Percentiles rank a stretch among this genome's conserved stretches.
Evolutionary conservation across 2,888 invertebrate species (phyloP).

Genomic region (Idaea aversata): DNA sequence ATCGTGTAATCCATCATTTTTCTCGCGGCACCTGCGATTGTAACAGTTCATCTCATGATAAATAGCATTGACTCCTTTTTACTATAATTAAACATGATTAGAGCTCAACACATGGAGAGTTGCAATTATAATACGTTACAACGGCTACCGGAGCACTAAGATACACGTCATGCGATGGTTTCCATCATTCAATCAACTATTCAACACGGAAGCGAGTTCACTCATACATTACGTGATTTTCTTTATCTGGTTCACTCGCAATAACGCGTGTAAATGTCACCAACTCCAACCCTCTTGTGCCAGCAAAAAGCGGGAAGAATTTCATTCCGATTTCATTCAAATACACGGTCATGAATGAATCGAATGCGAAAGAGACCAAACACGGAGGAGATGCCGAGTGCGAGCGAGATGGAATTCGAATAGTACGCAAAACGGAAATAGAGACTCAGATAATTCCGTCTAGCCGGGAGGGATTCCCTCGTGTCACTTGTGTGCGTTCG

Average conservation of each 20-base stretch:
- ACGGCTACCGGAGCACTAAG: conserved; percentile 64
- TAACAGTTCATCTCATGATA: conserved; percentile 79
- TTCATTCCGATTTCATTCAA: conserved; percentile 71
- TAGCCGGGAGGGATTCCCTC: conserved; percentile 79
- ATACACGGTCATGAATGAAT: conserved; percentile 75
- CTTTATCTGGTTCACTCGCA: conserved; percentile 16
- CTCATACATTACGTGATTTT: conserved; percentile 39
- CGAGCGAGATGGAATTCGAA: conserved; percentile 70
- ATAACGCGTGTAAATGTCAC: conserved; percentile 50
- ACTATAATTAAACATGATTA: conserved; percentile 77
- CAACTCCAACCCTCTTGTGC: conserved; percentile 48
- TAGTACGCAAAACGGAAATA: conserved; percentile 80
- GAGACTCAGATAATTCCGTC: conserved; percentile 78
- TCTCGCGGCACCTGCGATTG: conserved; percentile 37
- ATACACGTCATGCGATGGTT: conserved; percentile 67
- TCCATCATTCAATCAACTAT: conserved; percentile 63
- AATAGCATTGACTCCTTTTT: conserved; percentile 74
- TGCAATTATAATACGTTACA: conserved; percentile 74
- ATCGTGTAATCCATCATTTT: neutral
- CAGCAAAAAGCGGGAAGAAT: conserved; percentile 57
- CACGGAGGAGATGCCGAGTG: conserved; percentile 34
- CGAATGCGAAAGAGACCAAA: conserved; percentile 71
- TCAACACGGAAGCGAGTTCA: conserved; percentile 63
- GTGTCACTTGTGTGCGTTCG: conserved; percentile 78
- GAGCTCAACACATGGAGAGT: conserved; percentile 74